Evolutionary conservation across 2,888 invertebrate genomes (phyloP), one percentile per base, ranked within the genome.

Genomic region (Sesamia inferens): DNA sequence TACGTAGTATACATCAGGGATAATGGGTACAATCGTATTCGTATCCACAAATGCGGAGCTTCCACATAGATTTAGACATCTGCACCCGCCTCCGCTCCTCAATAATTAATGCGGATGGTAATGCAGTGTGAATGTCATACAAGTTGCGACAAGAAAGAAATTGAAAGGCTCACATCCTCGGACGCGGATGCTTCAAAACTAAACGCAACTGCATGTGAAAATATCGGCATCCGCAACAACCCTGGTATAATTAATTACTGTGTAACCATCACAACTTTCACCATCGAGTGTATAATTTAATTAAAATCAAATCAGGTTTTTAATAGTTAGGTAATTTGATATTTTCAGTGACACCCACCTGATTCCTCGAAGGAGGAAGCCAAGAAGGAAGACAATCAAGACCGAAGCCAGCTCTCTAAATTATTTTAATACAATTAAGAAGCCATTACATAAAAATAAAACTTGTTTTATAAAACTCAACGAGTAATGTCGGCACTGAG

Each of bases 391-490:
- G 31, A 1, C 3, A 78, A 70, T 82, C 68, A 65, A 22, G 65
- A 31, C 51, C 65, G 59, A 81, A 65, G 72, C 48, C 48, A 44
- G 22, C 61, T 48, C 61, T 48, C 69, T 62, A 65, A 10, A 11
- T 54, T 79, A 79, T 57, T 73, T 54, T 63, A 72, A 82, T 61
- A 63, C 62, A 66, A 71, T 78, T 73, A 78, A 10, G 58, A 61
- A 55, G 42, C 73, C 57, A 79, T 74, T 71, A 62, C 55, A 66
- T 71, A 65, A 62, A 68, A 66, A 65, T 58, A 64, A 62, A 68
- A 71, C 61, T 61, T 54, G 58, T 64, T 70, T 63, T n/a, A 63
- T 44, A 31, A 71, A 48, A 31, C 51, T 68, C 19, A 54, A 47
- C 47, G 22, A 58, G 39, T 54, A 59, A 51, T 61, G 48, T 66